These are phyloP conservation scores for Acanthaster planci DNA, from an alignment of 35 echinoderm and acorn worm genomes.

Conservation along the genomic window DNA sequence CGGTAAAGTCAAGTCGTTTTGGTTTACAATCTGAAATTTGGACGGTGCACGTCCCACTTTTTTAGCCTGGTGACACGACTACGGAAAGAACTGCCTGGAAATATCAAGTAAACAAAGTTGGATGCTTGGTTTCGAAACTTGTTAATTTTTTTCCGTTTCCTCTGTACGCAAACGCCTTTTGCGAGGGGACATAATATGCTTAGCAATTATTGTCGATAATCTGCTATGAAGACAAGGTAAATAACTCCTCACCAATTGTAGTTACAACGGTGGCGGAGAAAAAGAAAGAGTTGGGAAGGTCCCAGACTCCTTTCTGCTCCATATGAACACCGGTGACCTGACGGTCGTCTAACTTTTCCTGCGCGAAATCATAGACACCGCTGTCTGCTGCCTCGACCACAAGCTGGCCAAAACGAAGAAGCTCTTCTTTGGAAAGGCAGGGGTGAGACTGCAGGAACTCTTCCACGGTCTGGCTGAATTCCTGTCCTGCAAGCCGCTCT, in stretches of 20 bases:
- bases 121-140: too few species aligned
- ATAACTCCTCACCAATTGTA: conserved; percentile 31
- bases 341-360: background rate
- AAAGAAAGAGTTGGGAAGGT: conserved; percentile 45
- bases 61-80: too few species aligned
- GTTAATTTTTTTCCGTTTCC: too few species aligned
- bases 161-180: too few species aligned
- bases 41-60: too few species aligned
- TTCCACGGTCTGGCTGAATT: background rate
- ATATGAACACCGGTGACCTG: background rate
- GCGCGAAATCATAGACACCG: background rate
- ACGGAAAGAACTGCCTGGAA: too few species aligned
- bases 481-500: background rate
- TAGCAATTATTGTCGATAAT: too few species aligned
- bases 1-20: too few species aligned
- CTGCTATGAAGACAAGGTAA: too few species aligned
- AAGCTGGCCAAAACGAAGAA: background rate
- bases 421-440: background rate
- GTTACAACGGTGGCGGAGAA: conserved; percentile 40
- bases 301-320: background rate
- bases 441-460: background rate
- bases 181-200: too few species aligned
- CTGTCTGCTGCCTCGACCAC: background rate
- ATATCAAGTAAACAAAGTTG: too few species aligned
- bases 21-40: too few species aligned